phyloP scores from a whole-genome alignment of 1,140 invertebrate genomes.

The Papilio glaucus region DNA sequence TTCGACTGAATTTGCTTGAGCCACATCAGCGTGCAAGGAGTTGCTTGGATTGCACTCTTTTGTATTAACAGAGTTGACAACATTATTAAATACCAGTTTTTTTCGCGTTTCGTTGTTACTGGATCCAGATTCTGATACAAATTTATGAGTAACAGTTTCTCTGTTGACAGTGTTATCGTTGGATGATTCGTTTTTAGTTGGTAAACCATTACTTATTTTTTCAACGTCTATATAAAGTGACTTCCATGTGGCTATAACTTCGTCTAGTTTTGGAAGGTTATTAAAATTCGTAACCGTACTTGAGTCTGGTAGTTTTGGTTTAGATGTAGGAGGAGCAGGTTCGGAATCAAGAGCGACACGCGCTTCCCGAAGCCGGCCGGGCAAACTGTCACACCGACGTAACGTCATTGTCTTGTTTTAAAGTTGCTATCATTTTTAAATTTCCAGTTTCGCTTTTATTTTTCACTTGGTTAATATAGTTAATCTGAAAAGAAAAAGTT shows the following conservation, averaged over 20 bases:
- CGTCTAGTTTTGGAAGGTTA: slow-evolving; percentile 58
- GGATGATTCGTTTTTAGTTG: slow-evolving; percentile 53
- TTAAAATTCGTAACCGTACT: slow-evolving; percentile 64
- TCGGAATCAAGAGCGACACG: slow-evolving; percentile 49
- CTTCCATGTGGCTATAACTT: slow-evolving; percentile 79
- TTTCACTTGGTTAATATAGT: slow-evolving; percentile 37
- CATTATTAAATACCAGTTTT: slow-evolving; percentile 68
- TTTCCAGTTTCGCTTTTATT: neutral
- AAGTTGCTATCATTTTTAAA: slow-evolving; percentile 66
- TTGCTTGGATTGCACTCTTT: slow-evolving; percentile 57
- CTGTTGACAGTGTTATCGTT: slow-evolving; percentile 48
- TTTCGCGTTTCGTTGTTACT: slow-evolving; percentile 58
- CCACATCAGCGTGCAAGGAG: slow-evolving; percentile 62
- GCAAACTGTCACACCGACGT: slow-evolving; percentile 77
- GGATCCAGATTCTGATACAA: slow-evolving; percentile 46
- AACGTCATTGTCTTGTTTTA: slow-evolving; percentile 69
- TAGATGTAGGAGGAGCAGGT: slow-evolving; percentile 40
- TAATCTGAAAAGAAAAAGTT: slow-evolving; percentile 3
- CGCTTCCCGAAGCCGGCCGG: slow-evolving; percentile 59
- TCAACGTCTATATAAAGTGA: slow-evolving; percentile 74
- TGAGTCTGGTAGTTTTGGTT: slow-evolving; percentile 60
- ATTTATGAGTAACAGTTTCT: slow-evolving; percentile 58
- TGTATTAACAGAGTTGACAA: slow-evolving; percentile 47
- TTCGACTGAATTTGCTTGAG: slow-evolving; percentile 52
- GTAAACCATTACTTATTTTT: slow-evolving; percentile 75